These are phyloP conservation scores for Drosophila phalerata DNA, from an alignment of 2,888 invertebrate species.

Conservation along the genomic window DNA sequence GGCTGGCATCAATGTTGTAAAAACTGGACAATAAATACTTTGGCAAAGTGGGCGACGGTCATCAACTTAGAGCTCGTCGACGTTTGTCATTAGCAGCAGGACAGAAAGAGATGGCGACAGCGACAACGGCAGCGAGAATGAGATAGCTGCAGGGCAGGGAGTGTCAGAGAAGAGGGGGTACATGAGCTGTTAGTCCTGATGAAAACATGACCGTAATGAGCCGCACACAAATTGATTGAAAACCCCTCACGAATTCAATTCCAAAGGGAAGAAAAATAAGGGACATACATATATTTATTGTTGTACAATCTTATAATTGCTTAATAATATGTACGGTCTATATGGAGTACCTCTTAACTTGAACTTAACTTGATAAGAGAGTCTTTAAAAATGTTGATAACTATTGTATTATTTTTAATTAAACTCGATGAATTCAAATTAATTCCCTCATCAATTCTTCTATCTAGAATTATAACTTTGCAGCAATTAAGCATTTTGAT, in stretches of 20 bases:
- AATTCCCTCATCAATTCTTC: no score
- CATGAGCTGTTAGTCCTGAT: conserved; percentile 10
- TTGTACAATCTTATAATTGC: conserved; percentile 3
- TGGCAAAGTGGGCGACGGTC: conserved; percentile 47
- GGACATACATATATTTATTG: not conserved
- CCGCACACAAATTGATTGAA: conserved; percentile 38
- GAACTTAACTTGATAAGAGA: not conserved
- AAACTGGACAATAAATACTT: conserved; percentile 62
- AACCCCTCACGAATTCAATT: conserved; percentile 25
- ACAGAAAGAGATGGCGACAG: not conserved
- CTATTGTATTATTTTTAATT: not conserved
- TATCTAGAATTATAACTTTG: no score
- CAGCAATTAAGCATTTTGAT: no score
- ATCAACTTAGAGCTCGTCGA: conserved; percentile 37
- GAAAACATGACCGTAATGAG: conserved; percentile 28
- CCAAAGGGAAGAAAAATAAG: conserved; percentile 1
- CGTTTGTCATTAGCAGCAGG: conserved; percentile 34
- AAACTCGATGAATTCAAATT: no score
- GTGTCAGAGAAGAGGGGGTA: not conserved
- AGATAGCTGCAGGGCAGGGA: not conserved
- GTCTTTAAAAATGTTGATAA: no score
- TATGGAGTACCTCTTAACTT: not conserved
- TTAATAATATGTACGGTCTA: not conserved
- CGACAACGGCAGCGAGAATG: not conserved
- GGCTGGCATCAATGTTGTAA: conserved; percentile 50